These are phyloP conservation scores for Paracentrotus lividus DNA, from an alignment of 53 echinoderm and acorn worm genomes.

Conservation along the genomic window DNA sequence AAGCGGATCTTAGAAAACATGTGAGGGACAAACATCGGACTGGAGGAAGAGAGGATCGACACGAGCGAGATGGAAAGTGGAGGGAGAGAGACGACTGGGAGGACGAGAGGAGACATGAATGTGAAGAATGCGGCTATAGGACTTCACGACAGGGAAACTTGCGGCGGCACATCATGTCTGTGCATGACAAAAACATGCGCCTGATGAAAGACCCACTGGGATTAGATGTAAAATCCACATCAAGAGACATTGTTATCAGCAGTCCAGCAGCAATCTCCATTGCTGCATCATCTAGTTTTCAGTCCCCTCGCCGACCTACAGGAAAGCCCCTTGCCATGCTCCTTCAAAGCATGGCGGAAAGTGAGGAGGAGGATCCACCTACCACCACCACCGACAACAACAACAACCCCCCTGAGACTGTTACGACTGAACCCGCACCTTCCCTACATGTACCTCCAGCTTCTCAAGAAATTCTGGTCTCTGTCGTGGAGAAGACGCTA, in stretches of 20 bases:
- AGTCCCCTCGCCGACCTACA: background rate
- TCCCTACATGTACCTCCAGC: too few species aligned
- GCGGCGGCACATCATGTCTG: background rate
- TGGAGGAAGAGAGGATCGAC: background rate
- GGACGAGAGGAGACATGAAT: background rate
- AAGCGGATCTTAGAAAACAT: background rate
- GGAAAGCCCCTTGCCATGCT: slow-evolving; percentile 6
- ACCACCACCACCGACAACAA: too few species aligned
- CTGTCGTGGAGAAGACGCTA: background rate
- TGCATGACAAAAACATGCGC: background rate
- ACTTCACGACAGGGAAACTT: background rate
- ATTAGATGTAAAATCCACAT: background rate
- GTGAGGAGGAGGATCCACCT: background rate
- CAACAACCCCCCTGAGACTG: too few species aligned
- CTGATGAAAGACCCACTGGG: background rate
- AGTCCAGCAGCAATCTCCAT: background rate
- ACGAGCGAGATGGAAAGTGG: too few species aligned
- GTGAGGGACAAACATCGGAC: background rate
- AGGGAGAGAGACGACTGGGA: too few species aligned
- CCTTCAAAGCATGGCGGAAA: background rate
- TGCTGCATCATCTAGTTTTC: background rate
- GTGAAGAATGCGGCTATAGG: background rate
- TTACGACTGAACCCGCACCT: too few species aligned
- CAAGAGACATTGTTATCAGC: background rate
- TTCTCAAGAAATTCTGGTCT: background rate